Base-by-base conservation (phyloP, 2,113 vertebrate species). In the Phoxinus phoxinus region DNA sequence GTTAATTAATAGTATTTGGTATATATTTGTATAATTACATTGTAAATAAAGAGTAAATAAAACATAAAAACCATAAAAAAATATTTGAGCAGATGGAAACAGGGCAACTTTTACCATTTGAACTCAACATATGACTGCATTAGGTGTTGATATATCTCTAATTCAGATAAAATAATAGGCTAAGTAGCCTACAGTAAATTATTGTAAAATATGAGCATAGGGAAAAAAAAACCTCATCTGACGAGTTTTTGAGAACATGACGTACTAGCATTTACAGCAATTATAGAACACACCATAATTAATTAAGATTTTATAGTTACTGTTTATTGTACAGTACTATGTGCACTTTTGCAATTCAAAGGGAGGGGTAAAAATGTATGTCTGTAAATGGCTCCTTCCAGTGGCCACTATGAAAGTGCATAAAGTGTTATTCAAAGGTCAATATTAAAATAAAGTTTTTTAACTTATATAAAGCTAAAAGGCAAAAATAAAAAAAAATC, bases 341-440 rank as follows among this genome's bases (percentile, higher is more conserved):
- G 44, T 44, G 71, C n/a, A 37, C 11, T 74, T 71, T 73, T 46
- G 71, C 0, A 46, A 73, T 73, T 73, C 25, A 48, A 27, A 23
- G 11, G 46, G 11, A 74, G 37, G 27, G 27, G 48, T 27, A 65
- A 25, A 58, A 85, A 35, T 59, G 15, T 12, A 46, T 71, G 32
- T 58, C 15, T 85, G 84, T 46, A 85, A 85, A 85, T 65, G 75
- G 51, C 75, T 85, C 63, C 84, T 72, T 79, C 63, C 76, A 80
- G 76, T 72, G 76, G 84, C 56, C 67, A 85, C 9, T 69, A 25
- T 41, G 10, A 44, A 77, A 85, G 17, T 85, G 48, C 75, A 71
- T 37, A 63, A 85, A 58, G 21, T 48, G 67, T 58, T 58, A 30
- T 58, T 71, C 17, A 77, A 10, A 46, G 17, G 17, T 61, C 13